Evolutionary conservation across 53 echinoderm and acorn worm genomes (phyloP), one percentile per base, ranked within the genome.

Genomic region (Holothuria leucospilota): DNA sequence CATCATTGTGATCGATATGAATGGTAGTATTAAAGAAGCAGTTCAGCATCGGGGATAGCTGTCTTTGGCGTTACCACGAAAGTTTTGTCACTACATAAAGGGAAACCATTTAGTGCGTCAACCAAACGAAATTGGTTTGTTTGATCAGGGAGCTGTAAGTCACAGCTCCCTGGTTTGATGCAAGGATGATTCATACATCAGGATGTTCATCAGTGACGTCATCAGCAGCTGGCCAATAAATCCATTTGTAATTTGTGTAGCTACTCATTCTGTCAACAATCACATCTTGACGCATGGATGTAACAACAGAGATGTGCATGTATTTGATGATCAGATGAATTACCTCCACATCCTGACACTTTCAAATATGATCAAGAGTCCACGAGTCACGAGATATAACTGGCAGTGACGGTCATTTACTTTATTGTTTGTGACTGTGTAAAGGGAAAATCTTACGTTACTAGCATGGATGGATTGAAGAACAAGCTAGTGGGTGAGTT

Each of bases 271-370:
- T 34, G 34, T 70, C 71, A 29, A 21, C 71, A 70, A 70, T 30
- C 13, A 14, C 39, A 34, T 70, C 13, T 20, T 70, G 15, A 34
- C 30, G 16, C 30, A 34, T 34, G 34, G 34, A 3, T 39, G 20
- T 34, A 34, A 34, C 85, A 70, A 34, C 71, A 70, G 71, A 40
- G 0, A 39, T 70, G 71, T 70, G 13, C 30, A 34, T 38, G 71
- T 70, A 34, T 70, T 70, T 70, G 71, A 70, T 70, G 34, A 70
- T 70, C 71, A 70, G 38, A 38, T 70, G 34, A 70, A 40, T 70
- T 70, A 70, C 71, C 6, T 6, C 11, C 39, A 70, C 30, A 70
- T 41, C 13, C 11, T 70, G 21, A 30, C 13, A 18, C n/a, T 70
- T 18, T 34, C 71, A 34, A 18, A 39, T 13, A 21, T 29, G n/a